Conservation (phyloP, 2,797 vertebrate genomes). For the Adelosebastes latens region DNA sequence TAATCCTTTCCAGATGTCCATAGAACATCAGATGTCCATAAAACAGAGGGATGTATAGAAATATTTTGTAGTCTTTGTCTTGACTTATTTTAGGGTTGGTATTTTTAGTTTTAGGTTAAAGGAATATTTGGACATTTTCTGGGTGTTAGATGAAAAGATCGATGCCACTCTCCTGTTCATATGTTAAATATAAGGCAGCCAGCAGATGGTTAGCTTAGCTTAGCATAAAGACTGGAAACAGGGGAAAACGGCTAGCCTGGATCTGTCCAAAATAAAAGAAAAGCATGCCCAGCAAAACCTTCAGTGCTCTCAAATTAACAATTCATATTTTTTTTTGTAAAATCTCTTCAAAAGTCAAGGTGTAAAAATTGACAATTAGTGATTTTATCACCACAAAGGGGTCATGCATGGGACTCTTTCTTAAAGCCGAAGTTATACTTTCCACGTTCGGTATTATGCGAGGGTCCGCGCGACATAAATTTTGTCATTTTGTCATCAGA, state of each 20-base stretch:
- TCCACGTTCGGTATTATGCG: too few species aligned
- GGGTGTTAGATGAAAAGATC: neutral
- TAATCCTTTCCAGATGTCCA: neutral
- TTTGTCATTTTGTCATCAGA: too few species aligned
- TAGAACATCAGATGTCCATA: neutral
- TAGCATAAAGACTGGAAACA: neutral
- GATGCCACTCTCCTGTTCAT: neutral
- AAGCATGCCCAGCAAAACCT: too few species aligned
- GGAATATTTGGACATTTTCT: neutral
- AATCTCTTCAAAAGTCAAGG: too few species aligned
- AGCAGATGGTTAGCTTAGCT: neutral
- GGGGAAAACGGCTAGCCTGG: neutral
- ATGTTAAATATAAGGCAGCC: neutral
- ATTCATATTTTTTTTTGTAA: too few species aligned
- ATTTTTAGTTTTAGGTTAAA: neutral
- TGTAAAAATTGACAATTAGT: too few species aligned
- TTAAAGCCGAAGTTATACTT: too few species aligned
- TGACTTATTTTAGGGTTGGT: neutral
- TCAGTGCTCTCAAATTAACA: too few species aligned
- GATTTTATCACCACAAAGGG: too few species aligned
- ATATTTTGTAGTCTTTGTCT: neutral
- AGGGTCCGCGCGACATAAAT: too few species aligned
- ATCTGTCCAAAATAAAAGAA: neutral
- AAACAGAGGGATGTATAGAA: neutral
- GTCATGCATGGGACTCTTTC: too few species aligned